Base-by-base conservation (phyloP, 2,113 vertebrate genomes). In the Tonatia bakeri region DNA sequence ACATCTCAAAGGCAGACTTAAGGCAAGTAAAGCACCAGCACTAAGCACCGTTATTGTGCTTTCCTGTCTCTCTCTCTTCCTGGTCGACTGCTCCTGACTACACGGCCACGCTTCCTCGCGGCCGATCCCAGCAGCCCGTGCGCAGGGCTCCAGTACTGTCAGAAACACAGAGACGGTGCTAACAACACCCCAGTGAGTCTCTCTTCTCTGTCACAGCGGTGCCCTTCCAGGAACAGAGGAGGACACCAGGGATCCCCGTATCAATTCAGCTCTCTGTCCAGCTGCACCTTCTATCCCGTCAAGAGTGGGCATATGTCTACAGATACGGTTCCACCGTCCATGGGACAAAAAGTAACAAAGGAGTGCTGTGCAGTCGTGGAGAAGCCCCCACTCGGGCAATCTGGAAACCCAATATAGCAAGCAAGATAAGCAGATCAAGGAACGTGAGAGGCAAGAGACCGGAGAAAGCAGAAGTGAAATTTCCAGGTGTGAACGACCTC, bases 401-500 rank as follows among this genome's bases (percentile, higher is more conserved):
- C 85, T 38, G 69, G 92, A 95, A 82, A 94, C 72, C 47, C 47
- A 43, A 45, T 26, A 87, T 0, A 64, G 73, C 88, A 11, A 75
- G 36, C 17, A 7, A 93, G 10, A 61, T 1, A 90, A 50, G 72
- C 36, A 94, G 93, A 94, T 82, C 36, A 91, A 72, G 93, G 10
- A 72, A 79, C 70, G 43, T 11, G 80, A 90, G 47, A 96, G 52
- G 45, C 83, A 82, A 50, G 76, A 92, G 61, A 59, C 7, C n/a
- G 83, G 87, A 65, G 9, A 94, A 87, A 73, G 67, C 13, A 94
- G 56, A 92, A 83, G 69, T 56, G 45, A 95, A 56, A 95, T 31
- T 87, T 76, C 36, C 40, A 89, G 28, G 14, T 65, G 17, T 67
- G 45, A 47, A 79, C 84, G 40, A 50, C 40, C 47, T 81, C 50